Evolutionary conservation across 2,113 vertebrate genomes (phyloP).

Genomic region (Mirounga angustirostris): DNA sequence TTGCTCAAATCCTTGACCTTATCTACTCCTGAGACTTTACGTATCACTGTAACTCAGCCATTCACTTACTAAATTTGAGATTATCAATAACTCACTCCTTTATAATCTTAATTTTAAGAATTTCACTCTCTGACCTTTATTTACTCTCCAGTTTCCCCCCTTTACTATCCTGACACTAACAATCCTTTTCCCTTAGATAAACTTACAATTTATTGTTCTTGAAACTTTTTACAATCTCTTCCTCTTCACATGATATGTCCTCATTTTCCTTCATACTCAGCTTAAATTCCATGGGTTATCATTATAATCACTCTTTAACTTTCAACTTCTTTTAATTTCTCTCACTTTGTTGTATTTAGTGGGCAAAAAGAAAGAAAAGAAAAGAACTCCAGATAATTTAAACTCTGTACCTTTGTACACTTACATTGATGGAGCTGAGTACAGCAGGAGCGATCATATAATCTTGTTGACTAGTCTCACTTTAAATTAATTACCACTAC

Average conservation of each 20-base stretch:
- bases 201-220: neutral
- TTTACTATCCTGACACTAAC: neutral
- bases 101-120: neutral
- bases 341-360: neutral
- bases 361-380: neutral
- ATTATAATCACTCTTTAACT: neutral
- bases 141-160: neutral
- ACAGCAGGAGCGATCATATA: neutral
- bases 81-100: neutral
- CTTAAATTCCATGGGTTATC: neutral
- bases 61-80: neutral
- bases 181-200: neutral
- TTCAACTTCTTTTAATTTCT: neutral
- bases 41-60: neutral
- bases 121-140: neutral
- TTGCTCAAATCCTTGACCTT: neutral
- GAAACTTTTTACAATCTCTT: neutral
- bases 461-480: neutral
- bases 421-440: neutral
- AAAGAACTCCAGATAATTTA: neutral
- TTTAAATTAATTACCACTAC: neutral
- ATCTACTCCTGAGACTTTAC: neutral
- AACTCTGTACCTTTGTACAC: neutral
- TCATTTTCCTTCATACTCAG: neutral
- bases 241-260: neutral